Base-by-base conservation (phyloP, 2,113 vertebrate species). In the Leiothrix lutea region DNA sequence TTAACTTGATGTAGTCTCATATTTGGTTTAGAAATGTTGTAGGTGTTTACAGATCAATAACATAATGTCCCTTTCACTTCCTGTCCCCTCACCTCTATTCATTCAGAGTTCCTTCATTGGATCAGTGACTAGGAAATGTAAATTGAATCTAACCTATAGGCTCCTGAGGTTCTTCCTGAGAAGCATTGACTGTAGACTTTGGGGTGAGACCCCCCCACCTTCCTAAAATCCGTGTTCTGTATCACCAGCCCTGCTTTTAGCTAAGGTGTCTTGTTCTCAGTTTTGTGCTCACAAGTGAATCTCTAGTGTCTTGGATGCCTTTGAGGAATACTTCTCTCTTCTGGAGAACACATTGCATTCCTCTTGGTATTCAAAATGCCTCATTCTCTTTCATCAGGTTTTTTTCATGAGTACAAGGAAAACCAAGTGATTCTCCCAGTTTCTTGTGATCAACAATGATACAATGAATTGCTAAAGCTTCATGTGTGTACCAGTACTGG, bases 51-150 rank as follows among this genome's bases (percentile, higher is more conserved):
- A 35, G 45, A 21, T 92, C 22, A 84, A 0, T 56, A 57, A 24
- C 2, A 4, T 54, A 15, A 51, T 71, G 36, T 40, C 10, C 25
- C 12, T 92, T 92, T 90, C 9, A 15, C 8, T 81, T 66, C 57
- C 24, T 7, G 2, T 1, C 5, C 2, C 4, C 7, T 51, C 9
- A 38, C 21, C 16, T 7, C 10, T 11, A 0, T 86, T 73, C 5
- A 56, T 91, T 86, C 33, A 74, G 42, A 88, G 51, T 66, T 95
- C 11, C 11, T 48, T 75, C 65, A 33, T 5, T 89, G 48, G 8
- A 35, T 84, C 15, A 53, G 9, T 45, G 31, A 45, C 18, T 31
- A 56, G 50, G 42, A 86, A 66, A 56, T 10, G 19, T 42, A 19
- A 73, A 70, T 69, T 61, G 47, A 62, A 77, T 9, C 16, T 85